Conservation (phyloP, 2,113 vertebrate species). For the Morone chrysops region DNA sequence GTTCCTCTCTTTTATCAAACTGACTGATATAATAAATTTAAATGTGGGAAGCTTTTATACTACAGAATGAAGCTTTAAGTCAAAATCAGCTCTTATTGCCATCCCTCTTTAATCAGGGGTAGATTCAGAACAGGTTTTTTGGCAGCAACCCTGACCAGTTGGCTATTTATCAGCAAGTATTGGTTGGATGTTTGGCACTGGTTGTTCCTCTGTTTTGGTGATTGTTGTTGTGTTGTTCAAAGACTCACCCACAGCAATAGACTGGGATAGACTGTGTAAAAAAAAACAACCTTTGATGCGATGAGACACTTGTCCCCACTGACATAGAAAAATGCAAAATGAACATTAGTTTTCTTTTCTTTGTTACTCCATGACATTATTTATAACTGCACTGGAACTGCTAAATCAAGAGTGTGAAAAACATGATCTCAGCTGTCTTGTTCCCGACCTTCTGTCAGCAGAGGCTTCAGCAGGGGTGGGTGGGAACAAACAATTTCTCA, state of each 20-base stretch:
- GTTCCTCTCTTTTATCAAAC: not conserved
- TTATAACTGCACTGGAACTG: slow-evolving; percentile 47
- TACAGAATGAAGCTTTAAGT: not conserved
- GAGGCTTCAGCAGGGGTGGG: slow-evolving; percentile 1
- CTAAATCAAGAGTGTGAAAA: slow-evolving; percentile 64
- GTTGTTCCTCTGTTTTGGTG: slow-evolving; percentile 65
- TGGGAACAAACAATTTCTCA: slow-evolving; percentile 23
- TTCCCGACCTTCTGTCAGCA: slow-evolving; percentile 54
- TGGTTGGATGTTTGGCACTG: slow-evolving; percentile 53
- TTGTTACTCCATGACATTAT: slow-evolving; percentile 37
- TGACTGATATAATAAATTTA: not conserved
- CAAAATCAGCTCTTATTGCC: slow-evolving; percentile 15
- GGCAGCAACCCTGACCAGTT: slow-evolving; percentile 38
- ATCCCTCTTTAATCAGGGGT: slow-evolving; percentile 54
- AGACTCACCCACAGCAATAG: slow-evolving; percentile 34
- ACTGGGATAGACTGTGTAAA: slow-evolving; percentile 2
- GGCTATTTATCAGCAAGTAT: slow-evolving; percentile 57
- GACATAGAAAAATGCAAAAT: slow-evolving; percentile 39
- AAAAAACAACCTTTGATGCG: slow-evolving; percentile 27
- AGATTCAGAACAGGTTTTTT: slow-evolving; percentile 50
- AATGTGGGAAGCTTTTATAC: not conserved
- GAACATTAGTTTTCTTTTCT: slow-evolving; percentile 40
- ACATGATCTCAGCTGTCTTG: slow-evolving; percentile 62
- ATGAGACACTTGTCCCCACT: slow-evolving; percentile 54
- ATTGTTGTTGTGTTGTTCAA: slow-evolving; percentile 71